A percentile compares a stretch with the other conserved stretches of the same genome.
These are phyloP conservation scores for Drosophila pallidifrons DNA, from an alignment of 1,140 invertebrate species.

Conservation along the genomic window DNA sequence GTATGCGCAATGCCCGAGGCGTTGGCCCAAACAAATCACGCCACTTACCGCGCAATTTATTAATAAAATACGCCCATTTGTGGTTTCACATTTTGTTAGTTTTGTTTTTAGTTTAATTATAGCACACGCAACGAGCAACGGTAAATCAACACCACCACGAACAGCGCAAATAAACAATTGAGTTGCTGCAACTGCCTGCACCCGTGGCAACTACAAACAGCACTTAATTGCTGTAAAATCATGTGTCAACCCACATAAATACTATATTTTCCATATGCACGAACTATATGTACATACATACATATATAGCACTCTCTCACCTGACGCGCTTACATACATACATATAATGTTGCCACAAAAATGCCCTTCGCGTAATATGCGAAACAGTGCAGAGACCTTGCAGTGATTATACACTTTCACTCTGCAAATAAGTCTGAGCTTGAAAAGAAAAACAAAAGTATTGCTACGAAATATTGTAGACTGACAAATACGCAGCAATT, in stretches of 20 bases:
- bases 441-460: background rate
- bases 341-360: conserved; percentile 18
- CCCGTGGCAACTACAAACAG: conserved; percentile 50
- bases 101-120: conserved; percentile 59
- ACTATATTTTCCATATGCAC: background rate
- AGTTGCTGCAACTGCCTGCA: conserved; percentile 22
- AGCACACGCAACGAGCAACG: conserved; percentile 62
- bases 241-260: conserved; percentile 54
- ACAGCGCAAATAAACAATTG: conserved; percentile 5
- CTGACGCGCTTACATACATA: background rate
- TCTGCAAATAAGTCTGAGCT: conserved; percentile 13
- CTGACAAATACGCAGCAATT: conserved; percentile 2
- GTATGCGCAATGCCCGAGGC: conserved; percentile 72
- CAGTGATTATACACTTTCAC: conserved; percentile 41
- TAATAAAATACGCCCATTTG: conserved; percentile 60
- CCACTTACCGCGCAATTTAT: conserved; percentile 49
- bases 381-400: conserved; percentile 29
- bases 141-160: conserved; percentile 32
- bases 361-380: conserved; percentile 13
- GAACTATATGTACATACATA: conserved; percentile 6
- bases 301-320: background rate
- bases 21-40: conserved; percentile 64
- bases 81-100: conserved; percentile 44
- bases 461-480: background rate
- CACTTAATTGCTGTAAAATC: conserved; percentile 69